Conservation (phyloP, 2,797 vertebrate genomes). For the Parotocinclus haroldoi region DNA sequence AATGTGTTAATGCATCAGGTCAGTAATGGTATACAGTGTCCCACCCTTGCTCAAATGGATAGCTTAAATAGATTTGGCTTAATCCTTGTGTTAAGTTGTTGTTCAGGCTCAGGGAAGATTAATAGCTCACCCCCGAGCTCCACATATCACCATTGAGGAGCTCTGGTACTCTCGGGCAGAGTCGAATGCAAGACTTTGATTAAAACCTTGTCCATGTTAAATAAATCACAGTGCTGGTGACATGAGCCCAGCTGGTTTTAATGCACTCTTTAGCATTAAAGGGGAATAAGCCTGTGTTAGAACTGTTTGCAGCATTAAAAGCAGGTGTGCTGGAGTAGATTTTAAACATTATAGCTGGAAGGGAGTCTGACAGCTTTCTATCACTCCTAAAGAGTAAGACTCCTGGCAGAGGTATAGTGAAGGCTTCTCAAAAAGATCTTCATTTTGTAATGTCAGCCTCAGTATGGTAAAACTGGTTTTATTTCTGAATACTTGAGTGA, state of each 20-base stretch:
- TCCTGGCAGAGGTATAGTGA: too few relatives aligned
- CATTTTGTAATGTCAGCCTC: slow-evolving; percentile 25
- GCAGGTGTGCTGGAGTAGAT: slow-evolving; percentile 12
- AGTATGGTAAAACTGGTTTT: slow-evolving; percentile 9
- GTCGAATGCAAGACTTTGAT: slow-evolving; percentile 31
- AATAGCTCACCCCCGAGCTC: slow-evolving; percentile 28
- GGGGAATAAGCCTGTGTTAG: slow-evolving; percentile 1
- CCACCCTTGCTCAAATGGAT: slow-evolving; percentile 28
- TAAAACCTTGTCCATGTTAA: slow-evolving; percentile 26
- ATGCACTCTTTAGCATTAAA: slow-evolving; percentile 29
- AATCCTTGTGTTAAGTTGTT: slow-evolving; percentile 54
- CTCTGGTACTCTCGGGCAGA: slow-evolving; percentile 23
- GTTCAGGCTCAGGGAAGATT: slow-evolving; percentile 46
- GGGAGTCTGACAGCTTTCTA: slow-evolving; percentile 8
- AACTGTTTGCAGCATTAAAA: slow-evolving; percentile 28
- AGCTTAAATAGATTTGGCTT: slow-evolving; percentile 41
- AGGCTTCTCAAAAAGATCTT: slow-evolving; percentile 11
- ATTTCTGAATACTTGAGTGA: not conserved
- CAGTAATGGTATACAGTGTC: slow-evolving; percentile 22
- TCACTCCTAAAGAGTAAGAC: slow-evolving; percentile 6
- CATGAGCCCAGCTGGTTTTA: slow-evolving; percentile 31
- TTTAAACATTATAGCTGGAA: not conserved
- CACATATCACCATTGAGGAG: slow-evolving; percentile 20
- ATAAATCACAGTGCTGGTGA: slow-evolving; percentile 38
- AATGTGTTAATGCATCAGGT: slow-evolving; percentile 30